Evolutionary conservation across 1,140 invertebrate species (phyloP), one percentile per base, ranked within the genome.

Genomic region (Zaprionus vittiger): DNA sequence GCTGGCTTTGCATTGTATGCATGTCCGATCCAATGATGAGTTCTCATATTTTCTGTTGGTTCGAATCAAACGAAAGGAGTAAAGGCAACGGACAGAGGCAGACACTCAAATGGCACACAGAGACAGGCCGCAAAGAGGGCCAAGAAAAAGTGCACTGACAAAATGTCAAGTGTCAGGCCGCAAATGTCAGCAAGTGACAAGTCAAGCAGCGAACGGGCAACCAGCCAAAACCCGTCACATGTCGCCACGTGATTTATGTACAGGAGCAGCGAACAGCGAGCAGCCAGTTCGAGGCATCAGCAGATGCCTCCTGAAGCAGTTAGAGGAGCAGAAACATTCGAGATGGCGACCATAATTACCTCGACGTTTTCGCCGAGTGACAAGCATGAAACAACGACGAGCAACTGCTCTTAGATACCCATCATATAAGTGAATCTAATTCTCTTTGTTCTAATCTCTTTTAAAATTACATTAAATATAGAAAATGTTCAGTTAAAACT

Each of bases 101-200:
- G 15, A 59, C 34, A 67, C 12, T 20, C 55, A 57, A 12, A 47
- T 20, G 34, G 22, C 52, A 44, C 28, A 67, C 64, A 41, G 14
- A 28, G 14, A 56, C 14, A 56, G 20, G 47, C 26, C 55, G 15
- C 7, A 54, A 31, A 64, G 22, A 31, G 15, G 12, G 7, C 20
- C 34, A 15, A 44, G 20, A 73, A 77, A 65, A 78, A 81, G 34
- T 70, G 66, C 76, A 71, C 66, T 71, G 76, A 79, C 79, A 78
- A 81, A 81, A 81, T 74, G 76, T 75, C 79, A 75, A 81, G 79
- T 81, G 79, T 81, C 79, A 71, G 72, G 76, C 79, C 79, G 76
- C 79, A 81, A 81, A 75, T 81, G 79, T 79, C 79, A 78, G 65
- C 79, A 67, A 81, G 66, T 81, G 79, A 81, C 79, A 79, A 77